phyloP scores from a whole-genome alignment of 2,113 vertebrate species.

The Petromus typicus region DNA sequence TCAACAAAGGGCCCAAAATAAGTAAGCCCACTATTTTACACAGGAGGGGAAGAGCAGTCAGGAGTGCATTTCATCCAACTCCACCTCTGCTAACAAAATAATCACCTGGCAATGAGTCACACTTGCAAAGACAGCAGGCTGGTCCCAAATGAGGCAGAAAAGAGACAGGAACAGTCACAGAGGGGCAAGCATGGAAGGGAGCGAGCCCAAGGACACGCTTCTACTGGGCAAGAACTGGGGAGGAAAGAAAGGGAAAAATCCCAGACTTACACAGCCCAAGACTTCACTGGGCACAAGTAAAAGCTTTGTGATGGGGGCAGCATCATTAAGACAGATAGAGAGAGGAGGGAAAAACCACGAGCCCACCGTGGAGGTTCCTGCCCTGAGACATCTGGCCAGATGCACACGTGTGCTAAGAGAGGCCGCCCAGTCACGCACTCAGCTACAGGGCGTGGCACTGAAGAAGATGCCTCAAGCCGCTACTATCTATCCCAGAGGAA shows the following conservation, averaged over 20 bases:
- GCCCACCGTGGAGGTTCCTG: accelerated
- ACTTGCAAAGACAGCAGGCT: not conserved
- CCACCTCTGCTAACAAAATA: not conserved
- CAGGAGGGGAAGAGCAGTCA: not conserved
- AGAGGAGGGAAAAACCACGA: not conserved
- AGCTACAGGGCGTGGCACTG: accelerated
- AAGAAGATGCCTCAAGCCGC: not conserved
- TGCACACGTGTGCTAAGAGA: accelerated
- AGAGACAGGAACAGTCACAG: not conserved
- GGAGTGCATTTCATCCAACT: not conserved
- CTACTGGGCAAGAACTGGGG: not conserved
- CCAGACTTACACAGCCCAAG: accelerated
- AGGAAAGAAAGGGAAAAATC: not conserved
- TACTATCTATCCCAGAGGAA: not conserved
- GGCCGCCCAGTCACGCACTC: accelerated
- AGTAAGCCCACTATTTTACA: not conserved
- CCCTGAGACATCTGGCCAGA: not conserved
- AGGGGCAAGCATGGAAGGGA: not conserved
- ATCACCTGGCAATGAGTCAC: not conserved
- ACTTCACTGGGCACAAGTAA: not conserved
- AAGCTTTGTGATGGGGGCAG: not conserved
- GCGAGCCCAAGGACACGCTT: accelerated
- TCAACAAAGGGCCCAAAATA: not conserved
- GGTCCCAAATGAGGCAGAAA: not conserved
- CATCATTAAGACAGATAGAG: not conserved